A percentile compares a stretch with the other conserved stretches of the same genome.
These are phyloP conservation scores for Amphimedon queenslandica DNA, from an alignment of 37 sponge, comb jelly and placozoan species.

Conservation along the genomic window DNA sequence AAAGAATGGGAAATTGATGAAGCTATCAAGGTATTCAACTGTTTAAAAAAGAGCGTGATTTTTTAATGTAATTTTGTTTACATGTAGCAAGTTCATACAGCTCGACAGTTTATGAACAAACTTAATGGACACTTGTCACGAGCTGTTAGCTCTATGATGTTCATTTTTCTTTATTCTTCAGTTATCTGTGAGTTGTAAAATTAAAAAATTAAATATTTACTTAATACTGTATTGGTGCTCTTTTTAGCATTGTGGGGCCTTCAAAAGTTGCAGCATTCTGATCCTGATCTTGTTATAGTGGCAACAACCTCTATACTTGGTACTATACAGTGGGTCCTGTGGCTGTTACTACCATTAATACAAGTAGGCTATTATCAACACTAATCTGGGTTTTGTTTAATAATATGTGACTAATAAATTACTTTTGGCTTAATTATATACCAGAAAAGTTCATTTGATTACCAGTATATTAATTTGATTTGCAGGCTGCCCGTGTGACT, in stretches of 20 bases:
- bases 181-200: neutral
- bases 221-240: neutral
- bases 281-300: neutral
- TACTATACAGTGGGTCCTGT: slow-evolving; percentile 26
- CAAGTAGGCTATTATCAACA: too few species aligned
- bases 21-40: slow-evolving; percentile 54
- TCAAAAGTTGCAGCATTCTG: neutral
- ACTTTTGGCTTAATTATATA: too few species aligned
- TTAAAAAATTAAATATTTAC: too few species aligned
- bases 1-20: slow-evolving; percentile 52
- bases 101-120: neutral
- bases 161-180: slow-evolving; percentile 4
- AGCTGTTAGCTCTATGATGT: slow-evolving; percentile 28
- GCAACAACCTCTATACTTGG: slow-evolving; percentile 14
- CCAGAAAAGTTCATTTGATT: too few species aligned
- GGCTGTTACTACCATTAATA: slow-evolving; percentile 34
- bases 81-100: neutral
- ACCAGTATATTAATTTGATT: too few species aligned
- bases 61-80: neutral
- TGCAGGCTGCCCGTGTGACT: slow-evolving; percentile 69
- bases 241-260: neutral
- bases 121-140: slow-evolving; percentile 8
- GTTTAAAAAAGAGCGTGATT: too few species aligned
- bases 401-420: too few species aligned
- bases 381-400: too few species aligned